A percentile compares a stretch with the other conserved stretches of the same genome.
phyloP scores from a whole-genome alignment of 2,113 vertebrate species.

The Ochotona curzoniae region DNA sequence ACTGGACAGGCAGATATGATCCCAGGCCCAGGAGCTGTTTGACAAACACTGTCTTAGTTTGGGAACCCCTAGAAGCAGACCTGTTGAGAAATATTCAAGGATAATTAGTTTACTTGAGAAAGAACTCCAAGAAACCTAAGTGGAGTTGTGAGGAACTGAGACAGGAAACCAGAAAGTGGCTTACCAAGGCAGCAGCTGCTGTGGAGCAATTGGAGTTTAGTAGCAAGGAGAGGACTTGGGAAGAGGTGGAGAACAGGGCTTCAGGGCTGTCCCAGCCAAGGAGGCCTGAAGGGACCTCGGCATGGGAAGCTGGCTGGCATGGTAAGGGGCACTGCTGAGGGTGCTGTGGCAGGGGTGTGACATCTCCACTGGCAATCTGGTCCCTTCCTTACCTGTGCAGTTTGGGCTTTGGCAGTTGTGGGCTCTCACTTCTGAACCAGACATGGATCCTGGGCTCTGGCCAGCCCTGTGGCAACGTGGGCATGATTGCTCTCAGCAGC shows the following conservation, averaged over 20 bases:
- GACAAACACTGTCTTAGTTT: not conserved
- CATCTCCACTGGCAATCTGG: not conserved
- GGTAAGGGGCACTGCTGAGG: accelerated
- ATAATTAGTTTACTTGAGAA: not conserved
- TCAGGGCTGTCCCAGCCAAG: not conserved
- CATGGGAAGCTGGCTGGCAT: not conserved
- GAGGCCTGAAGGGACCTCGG: not conserved
- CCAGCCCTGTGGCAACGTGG: not conserved
- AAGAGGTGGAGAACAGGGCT: too few species aligned
- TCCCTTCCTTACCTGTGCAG: not conserved
- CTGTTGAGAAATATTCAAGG: not conserved
- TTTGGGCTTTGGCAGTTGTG: not conserved
- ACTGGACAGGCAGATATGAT: not conserved
- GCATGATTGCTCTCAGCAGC: not conserved
- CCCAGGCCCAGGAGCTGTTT: not conserved
- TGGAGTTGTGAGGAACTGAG: not conserved
- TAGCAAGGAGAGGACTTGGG: not conserved
- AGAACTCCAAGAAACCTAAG: not conserved
- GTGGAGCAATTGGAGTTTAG: not conserved
- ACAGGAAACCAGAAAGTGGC: not conserved
- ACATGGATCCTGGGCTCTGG: not conserved
- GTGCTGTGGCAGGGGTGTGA: not conserved
- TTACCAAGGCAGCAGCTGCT: not conserved
- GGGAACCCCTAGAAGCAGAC: not conserved
- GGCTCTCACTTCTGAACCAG: not conserved